phyloP scores from a whole-genome alignment of 2,797 vertebrate genomes.

The Sebastes elongatus region DNA sequence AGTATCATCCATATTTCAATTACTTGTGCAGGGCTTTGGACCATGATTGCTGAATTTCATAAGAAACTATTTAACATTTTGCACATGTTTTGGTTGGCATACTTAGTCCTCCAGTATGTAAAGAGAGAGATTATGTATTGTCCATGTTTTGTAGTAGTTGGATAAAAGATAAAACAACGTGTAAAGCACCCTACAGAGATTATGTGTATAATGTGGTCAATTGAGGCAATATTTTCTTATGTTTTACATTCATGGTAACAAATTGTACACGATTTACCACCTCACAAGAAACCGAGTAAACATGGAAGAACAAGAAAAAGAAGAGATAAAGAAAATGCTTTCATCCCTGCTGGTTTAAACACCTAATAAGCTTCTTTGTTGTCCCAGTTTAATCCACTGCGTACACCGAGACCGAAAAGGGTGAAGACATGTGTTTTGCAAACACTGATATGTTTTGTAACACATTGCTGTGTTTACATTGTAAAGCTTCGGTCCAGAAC shows the following conservation, averaged over 20 bases:
- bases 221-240: background rate
- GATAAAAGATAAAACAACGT: background rate
- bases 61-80: background rate
- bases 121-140: background rate
- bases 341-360: constrained; percentile 2
- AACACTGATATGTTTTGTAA: constrained; percentile 71
- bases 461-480: constrained; percentile 69
- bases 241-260: background rate
- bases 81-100: background rate
- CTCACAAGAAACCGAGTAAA: background rate
- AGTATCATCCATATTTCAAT: background rate
- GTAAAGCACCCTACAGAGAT: background rate
- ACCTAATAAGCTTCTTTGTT: background rate
- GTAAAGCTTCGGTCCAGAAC: constrained; percentile 59
- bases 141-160: background rate
- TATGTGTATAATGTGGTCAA: background rate
- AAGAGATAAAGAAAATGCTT: background rate
- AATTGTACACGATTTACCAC: background rate
- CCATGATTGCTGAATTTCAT: background rate
- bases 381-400: background rate
- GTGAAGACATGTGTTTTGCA: constrained; percentile 46
- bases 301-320: background rate
- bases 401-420: background rate
- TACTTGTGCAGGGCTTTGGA: background rate
- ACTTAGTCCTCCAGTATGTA: background rate